Evolutionary conservation across 2,113 vertebrate genomes (phyloP).

Genomic region (Trachemys scripta): DNA sequence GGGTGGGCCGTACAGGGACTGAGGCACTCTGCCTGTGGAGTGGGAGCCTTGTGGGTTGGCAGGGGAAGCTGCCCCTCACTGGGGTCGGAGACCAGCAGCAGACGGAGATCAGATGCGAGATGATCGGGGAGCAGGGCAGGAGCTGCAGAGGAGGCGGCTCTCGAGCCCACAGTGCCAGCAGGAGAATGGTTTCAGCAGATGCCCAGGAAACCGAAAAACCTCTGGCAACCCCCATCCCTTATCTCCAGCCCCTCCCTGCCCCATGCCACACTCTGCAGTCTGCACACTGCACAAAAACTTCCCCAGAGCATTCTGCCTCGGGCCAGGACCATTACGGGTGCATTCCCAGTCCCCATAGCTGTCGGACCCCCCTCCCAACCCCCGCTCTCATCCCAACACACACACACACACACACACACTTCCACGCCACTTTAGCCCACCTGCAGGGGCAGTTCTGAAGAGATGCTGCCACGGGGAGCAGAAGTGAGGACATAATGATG

Average conservation of each 20-base stretch:
- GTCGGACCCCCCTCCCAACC: fast-evolving
- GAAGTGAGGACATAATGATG: not conserved
- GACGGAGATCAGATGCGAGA: no score
- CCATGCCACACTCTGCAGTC: not conserved
- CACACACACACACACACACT: no score
- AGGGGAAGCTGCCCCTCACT: no score
- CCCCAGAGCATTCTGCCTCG: not conserved
- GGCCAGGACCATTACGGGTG: not conserved
- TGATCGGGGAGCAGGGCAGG: no score
- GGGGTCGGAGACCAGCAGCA: no score
- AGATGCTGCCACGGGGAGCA: not conserved
- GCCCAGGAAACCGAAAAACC: not conserved
- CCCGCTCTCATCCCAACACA: not conserved
- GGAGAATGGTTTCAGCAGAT: no score
- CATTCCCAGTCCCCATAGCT: not conserved
- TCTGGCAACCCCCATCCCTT: not conserved
- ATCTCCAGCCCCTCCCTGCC: not conserved
- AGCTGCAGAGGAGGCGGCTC: no score
- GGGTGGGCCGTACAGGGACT: no score
- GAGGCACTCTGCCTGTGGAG: no score
- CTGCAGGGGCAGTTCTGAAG: not conserved
- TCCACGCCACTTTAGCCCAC: not conserved
- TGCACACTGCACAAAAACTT: not conserved
- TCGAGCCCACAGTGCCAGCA: no score
- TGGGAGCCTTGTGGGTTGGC: no score